phyloP scores from a whole-genome alignment of 2,113 vertebrate species.

The Nanorana parkeri region DNA sequence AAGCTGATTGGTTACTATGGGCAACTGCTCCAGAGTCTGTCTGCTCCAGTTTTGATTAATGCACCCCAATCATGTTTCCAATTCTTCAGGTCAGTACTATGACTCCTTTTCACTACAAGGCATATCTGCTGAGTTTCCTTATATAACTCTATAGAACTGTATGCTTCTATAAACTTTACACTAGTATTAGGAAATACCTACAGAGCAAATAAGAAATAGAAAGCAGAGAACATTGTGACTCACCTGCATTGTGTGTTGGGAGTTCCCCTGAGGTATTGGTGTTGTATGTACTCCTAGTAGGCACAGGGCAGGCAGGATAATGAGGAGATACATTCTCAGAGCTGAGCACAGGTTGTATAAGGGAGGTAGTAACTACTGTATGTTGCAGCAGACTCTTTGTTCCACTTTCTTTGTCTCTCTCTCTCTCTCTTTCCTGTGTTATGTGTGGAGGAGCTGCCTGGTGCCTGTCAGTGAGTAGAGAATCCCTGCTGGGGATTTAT shows the following conservation, averaged over 20 bases:
- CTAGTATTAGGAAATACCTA: background rate
- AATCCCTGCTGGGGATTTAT: slow-evolving; percentile 68
- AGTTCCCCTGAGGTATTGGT: slow-evolving; percentile 61
- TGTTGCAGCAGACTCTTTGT: background rate
- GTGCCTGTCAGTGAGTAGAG: slow-evolving; percentile 59
- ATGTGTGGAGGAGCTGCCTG: slow-evolving; percentile 49
- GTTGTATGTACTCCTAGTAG: slow-evolving; percentile 62
- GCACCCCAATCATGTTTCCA: no score
- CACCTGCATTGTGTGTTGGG: slow-evolving; percentile 72
- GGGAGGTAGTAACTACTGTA: background rate
- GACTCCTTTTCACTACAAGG: no score
- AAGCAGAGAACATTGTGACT: slow-evolving; percentile 60
- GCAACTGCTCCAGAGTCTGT: no score
- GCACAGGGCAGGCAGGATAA: slow-evolving; percentile 29
- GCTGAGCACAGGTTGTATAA: slow-evolving; percentile 8
- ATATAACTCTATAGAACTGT: no score
- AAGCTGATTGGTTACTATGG: no score
- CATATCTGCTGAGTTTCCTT: no score
- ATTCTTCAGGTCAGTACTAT: no score
- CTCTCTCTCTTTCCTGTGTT: slow-evolving; percentile 3
- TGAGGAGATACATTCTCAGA: slow-evolving; percentile 37
- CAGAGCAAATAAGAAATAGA: background rate
- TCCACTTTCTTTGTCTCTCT: slow-evolving; percentile 15
- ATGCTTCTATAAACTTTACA: no score
- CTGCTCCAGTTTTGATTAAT: no score